Base-by-base conservation (phyloP, 2,113 vertebrate species). In the Ivindomyrus marchei region DNA sequence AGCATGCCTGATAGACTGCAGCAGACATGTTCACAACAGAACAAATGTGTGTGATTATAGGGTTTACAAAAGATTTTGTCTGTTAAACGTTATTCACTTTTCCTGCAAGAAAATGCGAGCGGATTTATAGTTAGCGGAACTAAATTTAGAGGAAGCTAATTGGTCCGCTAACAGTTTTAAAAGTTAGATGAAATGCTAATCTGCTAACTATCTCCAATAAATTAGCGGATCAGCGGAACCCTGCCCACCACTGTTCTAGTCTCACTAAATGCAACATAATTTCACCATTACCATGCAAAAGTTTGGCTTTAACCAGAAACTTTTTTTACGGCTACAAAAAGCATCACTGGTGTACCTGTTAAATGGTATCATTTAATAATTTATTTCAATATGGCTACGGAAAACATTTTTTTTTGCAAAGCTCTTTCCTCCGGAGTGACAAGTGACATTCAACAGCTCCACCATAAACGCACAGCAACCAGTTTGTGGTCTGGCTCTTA, bases 401-500 rank as follows among this genome's bases (percentile, higher is more conserved):
- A 17, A 80, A 80, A 70, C 62, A 11, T 77, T 70, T 8, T 39
- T 77, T 77, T 77, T 8, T 80, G 74, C 36, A 19, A 42, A 39
- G 74, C 13, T 80, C 50, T 39, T 52, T 36, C 49, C 85, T 88
- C 36, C 3, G 4, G 36, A 88, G 45, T 88, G 42, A 88, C 77
- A 52, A 89, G 70, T 53, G 88, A 52, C 88, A 89, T 53, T 87
- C 85, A 66, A 87, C n/a, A 36, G n/a, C 85, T 87, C n/a, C 39
- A 36, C 47, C 47, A 53, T 87, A 53, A 53, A 47, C 49, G 50
- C 45, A 27, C 24, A n/a, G 85, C 11, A 8, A 53, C 10, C 50
- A 8, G 85, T 56, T 8, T 87, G 17, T 87, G 17, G 27, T 62
- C 53, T 27, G 58, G 84, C 89, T 87, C 56, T 3, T 19, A 31